Evolutionary conservation across 2,797 vertebrate genomes (phyloP), one percentile per base, ranked within the genome.

Genomic region (Neomorphus geoffroyi): DNA sequence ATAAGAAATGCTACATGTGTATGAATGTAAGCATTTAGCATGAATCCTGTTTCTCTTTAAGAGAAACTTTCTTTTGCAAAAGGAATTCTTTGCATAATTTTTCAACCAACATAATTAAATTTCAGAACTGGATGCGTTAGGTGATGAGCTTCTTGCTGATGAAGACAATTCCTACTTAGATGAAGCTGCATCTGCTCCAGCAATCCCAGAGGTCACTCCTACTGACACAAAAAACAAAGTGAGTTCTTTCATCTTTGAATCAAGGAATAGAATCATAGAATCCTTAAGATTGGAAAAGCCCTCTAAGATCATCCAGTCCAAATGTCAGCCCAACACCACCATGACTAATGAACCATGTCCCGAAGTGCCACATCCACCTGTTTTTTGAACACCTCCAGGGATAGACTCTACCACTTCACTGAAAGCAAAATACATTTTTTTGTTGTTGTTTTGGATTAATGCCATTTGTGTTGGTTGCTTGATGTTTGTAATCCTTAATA

Each of bases 101-200:
- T 84, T 78, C n/a, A 84, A 62, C 78, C 41, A 51, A 3, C 6
- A 11, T 81, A 28, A 96, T 91, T 95, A 11, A 8, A 81, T 97
- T 93, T 94, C 95, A 99, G 99, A 99, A 94, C 98, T 99, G 98
- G 98, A 99, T 74, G 99, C 99, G 0, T 91, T 99, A 60, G 99
- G 99, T 89, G 99, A 99, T 57, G 99, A 99, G 96, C 97, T 99
- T 87, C 96, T 99, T 79, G 91, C 99, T 75, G 99, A 99, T 87
- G 99, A 99, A 13, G 99, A 99, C 96, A 99, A 98, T 92, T 99
- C 99, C 45, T 99, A 99, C 97, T 97, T 99, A 83, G 99, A 99
- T 48, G 99, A 99, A 80, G 99, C 99, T 0, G 98, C 99, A 9
- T 97, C 99, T 3, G 99, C 98, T 80, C 99, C 99, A 43, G 97